These are phyloP conservation scores for Tokudaia muenninki DNA, from an alignment of 2,797 vertebrate species.

Conservation along the genomic window DNA sequence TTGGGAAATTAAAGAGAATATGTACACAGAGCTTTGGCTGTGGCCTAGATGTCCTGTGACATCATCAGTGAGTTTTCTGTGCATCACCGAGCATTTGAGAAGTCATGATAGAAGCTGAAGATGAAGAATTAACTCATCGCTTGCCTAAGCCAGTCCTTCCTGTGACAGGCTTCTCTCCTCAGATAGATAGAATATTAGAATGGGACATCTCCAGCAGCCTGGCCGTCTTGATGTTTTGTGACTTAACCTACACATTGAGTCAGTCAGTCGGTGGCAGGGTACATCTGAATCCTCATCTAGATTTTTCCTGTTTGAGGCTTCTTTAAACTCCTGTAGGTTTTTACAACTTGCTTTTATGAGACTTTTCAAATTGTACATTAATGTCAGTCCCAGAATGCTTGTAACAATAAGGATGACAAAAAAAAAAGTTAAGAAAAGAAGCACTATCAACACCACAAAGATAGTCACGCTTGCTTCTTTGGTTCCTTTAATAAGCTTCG, in stretches of 20 bases:
- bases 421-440: background rate
- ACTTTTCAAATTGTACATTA: background rate
- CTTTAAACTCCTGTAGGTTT: conserved; percentile 24
- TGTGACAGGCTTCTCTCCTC: background rate
- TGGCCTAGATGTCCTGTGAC: background rate
- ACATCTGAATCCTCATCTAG: background rate
- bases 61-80: background rate
- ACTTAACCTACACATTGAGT: background rate
- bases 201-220: background rate
- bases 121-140: background rate
- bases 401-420: background rate
- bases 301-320: background rate
- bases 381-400: background rate
- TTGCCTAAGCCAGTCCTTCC: background rate
- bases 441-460: background rate
- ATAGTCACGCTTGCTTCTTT: background rate
- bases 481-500: background rate
- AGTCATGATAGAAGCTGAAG: background rate
- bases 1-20: background rate
- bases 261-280: background rate
- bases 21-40: background rate
- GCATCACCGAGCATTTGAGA: background rate
- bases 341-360: background rate
- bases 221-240: background rate
- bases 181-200: background rate